Evolutionary conservation across 2,797 vertebrate species (phyloP), one percentile per base, ranked within the genome.

Genomic region (Notamacropus eugenii): DNA sequence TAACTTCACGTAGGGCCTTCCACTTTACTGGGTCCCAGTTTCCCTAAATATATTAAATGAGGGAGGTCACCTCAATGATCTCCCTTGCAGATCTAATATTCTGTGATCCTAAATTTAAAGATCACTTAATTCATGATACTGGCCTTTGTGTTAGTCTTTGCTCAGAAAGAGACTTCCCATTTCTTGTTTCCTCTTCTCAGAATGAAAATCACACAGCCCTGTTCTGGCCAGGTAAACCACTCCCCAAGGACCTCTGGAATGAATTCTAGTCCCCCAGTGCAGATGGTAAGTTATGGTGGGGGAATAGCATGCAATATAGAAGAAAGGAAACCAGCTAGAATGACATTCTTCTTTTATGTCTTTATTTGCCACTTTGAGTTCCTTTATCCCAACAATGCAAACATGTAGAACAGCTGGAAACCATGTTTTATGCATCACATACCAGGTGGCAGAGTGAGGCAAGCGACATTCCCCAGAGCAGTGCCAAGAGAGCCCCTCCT

Each of bases 311-410:
- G 56, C 0, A 3, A 29, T 31, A 8, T 52, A 34, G 55, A 31
- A 91, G 95, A 94, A n/a, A 92, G 52, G 57, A 52, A 92, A 96
- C 92, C 57, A 95, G 92, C 94, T 55, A 54, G 90, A 94, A 94
- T 93, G 56, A 93, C 90, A 87, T 97, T 97, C 95, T 98, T 98
- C 97, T 98, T 98, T 98, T 97, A 98, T 19, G 0, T 97, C 96
- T 99, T 99, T 99, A 99, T 99, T 99, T 97, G 97, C 97, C 97
- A 93, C 19, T 96, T 97, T 97, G 96, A 95, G 94, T 97, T 97
- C 98, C 98, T 98, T 98, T 97, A 97, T 93, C 98, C 97, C 98
- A 98, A 94, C 97, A 97, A 96, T 93, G 96, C 97, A 98, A 98
- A 96, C 90, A 97, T 57, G 96, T 97, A 97, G 97, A 98, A 97